phyloP scores from a whole-genome alignment of 2,113 vertebrate species.

The Entomyzon cyanotis region DNA sequence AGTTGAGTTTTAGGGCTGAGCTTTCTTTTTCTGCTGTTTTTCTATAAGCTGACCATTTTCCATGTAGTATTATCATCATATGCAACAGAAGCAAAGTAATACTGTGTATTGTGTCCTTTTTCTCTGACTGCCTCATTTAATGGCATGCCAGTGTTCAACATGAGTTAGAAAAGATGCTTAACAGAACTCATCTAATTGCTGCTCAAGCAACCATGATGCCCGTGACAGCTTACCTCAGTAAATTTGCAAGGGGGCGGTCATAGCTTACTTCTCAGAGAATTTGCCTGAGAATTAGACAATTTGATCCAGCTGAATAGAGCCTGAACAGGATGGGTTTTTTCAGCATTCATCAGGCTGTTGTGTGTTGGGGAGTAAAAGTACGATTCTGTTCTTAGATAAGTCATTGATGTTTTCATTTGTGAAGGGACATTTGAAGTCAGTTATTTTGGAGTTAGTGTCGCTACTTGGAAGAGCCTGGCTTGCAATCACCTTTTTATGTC shows the following conservation, averaged over 20 bases:
- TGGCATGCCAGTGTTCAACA: background rate
- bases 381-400: background rate
- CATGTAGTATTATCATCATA: background rate
- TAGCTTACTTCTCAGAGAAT: background rate
- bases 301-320: background rate
- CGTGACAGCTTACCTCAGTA: background rate
- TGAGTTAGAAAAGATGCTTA: background rate
- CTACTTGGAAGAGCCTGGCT: background rate
- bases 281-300: background rate
- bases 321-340: background rate
- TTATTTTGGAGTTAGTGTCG: background rate
- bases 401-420: background rate
- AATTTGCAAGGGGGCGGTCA: background rate
- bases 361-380: background rate
- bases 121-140: background rate
- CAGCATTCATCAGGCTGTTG: background rate
- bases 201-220: background rate
- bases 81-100: background rate
- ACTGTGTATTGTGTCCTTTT: background rate
- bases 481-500: background rate
- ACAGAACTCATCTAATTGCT: background rate
- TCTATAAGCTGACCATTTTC: background rate
- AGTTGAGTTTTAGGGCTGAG: background rate
- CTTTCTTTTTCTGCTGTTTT: background rate
- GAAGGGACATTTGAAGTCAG: background rate